phyloP scores from a whole-genome alignment of 2,888 invertebrate genomes.

The Dynastes grantii region DNA sequence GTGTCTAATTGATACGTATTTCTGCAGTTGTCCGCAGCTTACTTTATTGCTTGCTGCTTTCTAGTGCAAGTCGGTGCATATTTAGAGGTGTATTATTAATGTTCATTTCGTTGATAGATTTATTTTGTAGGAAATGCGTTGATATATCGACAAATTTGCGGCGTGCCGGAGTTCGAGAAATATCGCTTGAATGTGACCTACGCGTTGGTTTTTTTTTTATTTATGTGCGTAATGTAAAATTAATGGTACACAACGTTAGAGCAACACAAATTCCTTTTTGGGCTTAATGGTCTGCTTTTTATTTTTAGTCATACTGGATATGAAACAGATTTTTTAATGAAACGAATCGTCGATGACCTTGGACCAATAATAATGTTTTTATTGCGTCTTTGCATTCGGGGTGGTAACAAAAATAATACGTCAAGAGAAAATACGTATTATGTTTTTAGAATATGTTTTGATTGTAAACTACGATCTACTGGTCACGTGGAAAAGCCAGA shows the following conservation, averaged over 20 bases:
- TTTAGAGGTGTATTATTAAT: slow-evolving; percentile 34
- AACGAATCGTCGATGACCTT: too few species aligned
- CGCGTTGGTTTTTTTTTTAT: not conserved
- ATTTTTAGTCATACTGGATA: not conserved
- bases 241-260: not conserved
- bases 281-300: not conserved
- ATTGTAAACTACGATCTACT: too few species aligned
- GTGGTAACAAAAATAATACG: too few species aligned
- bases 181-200: slow-evolving; percentile 12
- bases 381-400: too few species aligned
- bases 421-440: too few species aligned
- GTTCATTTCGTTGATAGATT: slow-evolving; percentile 23
- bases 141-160: slow-evolving; percentile 38
- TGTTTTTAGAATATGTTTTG: too few species aligned
- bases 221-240: not conserved
- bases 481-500: too few species aligned
- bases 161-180: not conserved
- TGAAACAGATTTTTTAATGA: too few species aligned
- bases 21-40: slow-evolving; percentile 11
- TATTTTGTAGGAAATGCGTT: slow-evolving; percentile 40
- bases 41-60: slow-evolving; percentile 6
- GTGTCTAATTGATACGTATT: slow-evolving; percentile 38
- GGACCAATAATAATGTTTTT: too few species aligned
- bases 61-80: slow-evolving; percentile 10
- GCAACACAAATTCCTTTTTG: too few species aligned